Conservation (phyloP, 2,797 vertebrate genomes). For the Liasis olivaceus region DNA sequence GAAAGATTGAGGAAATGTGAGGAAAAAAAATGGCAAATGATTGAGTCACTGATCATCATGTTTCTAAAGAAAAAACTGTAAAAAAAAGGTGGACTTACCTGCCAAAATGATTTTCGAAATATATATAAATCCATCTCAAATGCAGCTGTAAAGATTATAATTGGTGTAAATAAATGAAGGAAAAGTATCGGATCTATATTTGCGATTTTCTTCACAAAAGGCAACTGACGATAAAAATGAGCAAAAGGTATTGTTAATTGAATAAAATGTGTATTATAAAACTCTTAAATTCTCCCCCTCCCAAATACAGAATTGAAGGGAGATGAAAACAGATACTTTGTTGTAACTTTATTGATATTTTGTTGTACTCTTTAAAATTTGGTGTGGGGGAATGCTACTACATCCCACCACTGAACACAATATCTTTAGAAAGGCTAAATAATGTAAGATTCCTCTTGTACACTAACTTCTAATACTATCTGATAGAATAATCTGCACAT, state of each 20-base stretch:
- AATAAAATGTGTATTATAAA: background rate
- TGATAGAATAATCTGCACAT: background rate
- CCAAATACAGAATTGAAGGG: background rate
- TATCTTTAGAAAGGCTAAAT: background rate
- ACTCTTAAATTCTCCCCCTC: background rate
- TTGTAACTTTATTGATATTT: background rate
- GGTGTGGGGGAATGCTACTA: background rate
- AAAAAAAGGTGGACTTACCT: constrained; percentile 44
- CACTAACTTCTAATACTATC: background rate
- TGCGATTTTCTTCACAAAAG: background rate
- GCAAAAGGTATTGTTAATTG: background rate
- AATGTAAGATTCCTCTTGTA: background rate
- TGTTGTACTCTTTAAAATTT: background rate
- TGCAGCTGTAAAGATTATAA: constrained; percentile 62
- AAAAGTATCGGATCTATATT: constrained; percentile 20
- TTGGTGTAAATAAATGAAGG: constrained; percentile 53
- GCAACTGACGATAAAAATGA: constrained; percentile 9
- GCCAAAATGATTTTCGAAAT: constrained; percentile 61
- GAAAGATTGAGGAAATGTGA: background rate
- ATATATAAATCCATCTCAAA: constrained; percentile 60
- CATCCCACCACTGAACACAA: background rate
- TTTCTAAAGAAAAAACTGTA: background rate
- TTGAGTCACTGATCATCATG: background rate
- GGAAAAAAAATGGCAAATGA: background rate
- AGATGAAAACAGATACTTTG: background rate